A percentile compares a stretch with the other conserved stretches of the same genome.
These are phyloP conservation scores for Montipora capricornis DNA, from an alignment of 64 coral and sea anemone genomes.

Conservation along the genomic window DNA sequence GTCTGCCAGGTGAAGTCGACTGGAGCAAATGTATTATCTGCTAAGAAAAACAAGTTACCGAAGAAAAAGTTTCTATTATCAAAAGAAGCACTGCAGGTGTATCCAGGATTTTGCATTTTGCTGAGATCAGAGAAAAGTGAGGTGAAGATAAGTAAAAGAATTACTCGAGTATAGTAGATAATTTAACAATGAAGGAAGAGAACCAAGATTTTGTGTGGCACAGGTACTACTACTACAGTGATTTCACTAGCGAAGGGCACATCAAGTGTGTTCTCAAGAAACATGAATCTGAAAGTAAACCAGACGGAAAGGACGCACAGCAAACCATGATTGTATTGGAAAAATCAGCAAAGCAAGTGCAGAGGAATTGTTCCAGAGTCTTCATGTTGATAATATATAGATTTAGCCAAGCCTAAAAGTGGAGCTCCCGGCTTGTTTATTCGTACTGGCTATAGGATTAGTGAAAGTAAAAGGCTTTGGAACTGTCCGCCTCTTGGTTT, in stretches of 20 bases:
- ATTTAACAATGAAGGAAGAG: background rate
- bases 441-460: no score
- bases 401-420: no score
- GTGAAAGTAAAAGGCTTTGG: no score
- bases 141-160: background rate
- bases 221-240: conserved; percentile 19
- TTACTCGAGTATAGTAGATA: conserved; percentile 17
- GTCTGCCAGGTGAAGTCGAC: no score
- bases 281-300: background rate
- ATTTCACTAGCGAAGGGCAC: conserved; percentile 22
- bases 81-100: background rate
- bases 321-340: background rate
- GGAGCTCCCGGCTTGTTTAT: no score
- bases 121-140: background rate
- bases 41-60: background rate
- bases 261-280: conserved; percentile 29
- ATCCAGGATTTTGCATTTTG: conserved; percentile 2
- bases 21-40: no score
- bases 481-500: no score
- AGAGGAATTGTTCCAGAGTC: no score
- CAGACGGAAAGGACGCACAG: background rate
- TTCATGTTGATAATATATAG: no score
- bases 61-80: background rate
- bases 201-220: conserved; percentile 22
- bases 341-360: background rate